Evolutionary conservation across 2,888 invertebrate species (phyloP).

Genomic region (Agrotis ipsilon): DNA sequence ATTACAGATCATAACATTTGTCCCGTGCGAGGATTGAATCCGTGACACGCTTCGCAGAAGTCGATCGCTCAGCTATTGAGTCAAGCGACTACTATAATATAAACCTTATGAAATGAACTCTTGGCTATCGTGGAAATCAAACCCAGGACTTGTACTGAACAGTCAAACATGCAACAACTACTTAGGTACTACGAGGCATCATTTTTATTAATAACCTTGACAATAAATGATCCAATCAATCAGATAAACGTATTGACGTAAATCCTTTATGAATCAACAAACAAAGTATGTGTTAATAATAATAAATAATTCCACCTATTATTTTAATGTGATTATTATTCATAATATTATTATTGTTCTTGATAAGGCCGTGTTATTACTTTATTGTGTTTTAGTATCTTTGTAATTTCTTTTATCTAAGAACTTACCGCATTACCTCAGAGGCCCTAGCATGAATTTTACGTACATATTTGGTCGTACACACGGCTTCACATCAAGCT

Average conservation of each 20-base stretch:
- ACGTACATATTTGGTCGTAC: too few species aligned
- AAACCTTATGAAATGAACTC: background rate
- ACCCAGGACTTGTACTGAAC: background rate
- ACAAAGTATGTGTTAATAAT: constrained; percentile 10
- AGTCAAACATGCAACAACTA: background rate
- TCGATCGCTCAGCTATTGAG: too few species aligned
- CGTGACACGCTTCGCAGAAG: too few species aligned
- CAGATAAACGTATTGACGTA: constrained; percentile 17
- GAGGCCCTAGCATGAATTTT: too few species aligned
- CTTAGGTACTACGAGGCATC: background rate
- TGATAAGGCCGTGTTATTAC: background rate
- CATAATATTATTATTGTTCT: constrained; percentile 3
- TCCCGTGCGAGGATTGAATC: too few species aligned
- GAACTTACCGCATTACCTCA: background rate
- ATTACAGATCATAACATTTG: too few species aligned
- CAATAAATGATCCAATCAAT: constrained; percentile 3
- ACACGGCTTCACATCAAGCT: too few species aligned
- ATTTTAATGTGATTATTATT: constrained; percentile 20
- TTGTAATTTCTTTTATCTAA: background rate
- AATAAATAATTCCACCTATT: background rate
- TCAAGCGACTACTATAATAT: background rate
- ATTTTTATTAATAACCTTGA: background rate
- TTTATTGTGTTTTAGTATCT: background rate
- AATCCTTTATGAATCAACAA: constrained; percentile 17
- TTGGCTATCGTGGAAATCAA: background rate